A percentile compares a stretch with the other conserved stretches of the same genome.
Conservation (phyloP, 2,888 invertebrate genomes). For the Drosophila nr. fundita region DNA sequence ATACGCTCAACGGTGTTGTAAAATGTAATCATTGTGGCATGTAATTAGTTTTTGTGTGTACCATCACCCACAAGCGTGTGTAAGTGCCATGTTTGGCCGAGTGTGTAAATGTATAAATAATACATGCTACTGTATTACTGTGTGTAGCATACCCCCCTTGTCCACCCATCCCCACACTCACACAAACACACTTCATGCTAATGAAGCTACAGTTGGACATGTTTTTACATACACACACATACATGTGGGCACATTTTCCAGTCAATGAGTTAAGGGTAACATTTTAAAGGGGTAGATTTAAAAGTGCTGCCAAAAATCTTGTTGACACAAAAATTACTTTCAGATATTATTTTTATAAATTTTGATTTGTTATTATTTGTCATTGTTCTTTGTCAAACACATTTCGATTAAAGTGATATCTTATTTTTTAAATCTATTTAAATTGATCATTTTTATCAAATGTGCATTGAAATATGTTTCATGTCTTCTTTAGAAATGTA, state of each 20-base stretch:
- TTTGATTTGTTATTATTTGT: too few relatives aligned
- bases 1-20: slow-evolving; percentile 62
- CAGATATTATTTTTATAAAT: too few relatives aligned
- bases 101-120: slow-evolving; percentile 52
- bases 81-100: slow-evolving; percentile 19
- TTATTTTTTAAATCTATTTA: background rate
- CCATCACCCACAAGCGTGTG: slow-evolving; percentile 27
- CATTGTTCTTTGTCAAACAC: background rate
- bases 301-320: background rate
- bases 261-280: slow-evolving; percentile 10
- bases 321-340: background rate
- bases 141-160: slow-evolving; percentile 1
- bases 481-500: background rate
- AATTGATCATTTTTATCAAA: background rate
- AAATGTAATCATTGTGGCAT: slow-evolving; percentile 80
- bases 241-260: background rate
- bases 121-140: slow-evolving; percentile 59
- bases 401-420: background rate
- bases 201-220: slow-evolving; percentile 16
- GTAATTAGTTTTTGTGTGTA: slow-evolving; percentile 75
- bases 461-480: background rate
- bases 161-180: background rate
- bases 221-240: background rate
- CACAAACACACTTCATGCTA: slow-evolving; percentile 24
- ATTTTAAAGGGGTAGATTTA: slow-evolving; percentile 6